phyloP scores from a whole-genome alignment of 2,113 vertebrate species.

The Brevimyrus niger region DNA sequence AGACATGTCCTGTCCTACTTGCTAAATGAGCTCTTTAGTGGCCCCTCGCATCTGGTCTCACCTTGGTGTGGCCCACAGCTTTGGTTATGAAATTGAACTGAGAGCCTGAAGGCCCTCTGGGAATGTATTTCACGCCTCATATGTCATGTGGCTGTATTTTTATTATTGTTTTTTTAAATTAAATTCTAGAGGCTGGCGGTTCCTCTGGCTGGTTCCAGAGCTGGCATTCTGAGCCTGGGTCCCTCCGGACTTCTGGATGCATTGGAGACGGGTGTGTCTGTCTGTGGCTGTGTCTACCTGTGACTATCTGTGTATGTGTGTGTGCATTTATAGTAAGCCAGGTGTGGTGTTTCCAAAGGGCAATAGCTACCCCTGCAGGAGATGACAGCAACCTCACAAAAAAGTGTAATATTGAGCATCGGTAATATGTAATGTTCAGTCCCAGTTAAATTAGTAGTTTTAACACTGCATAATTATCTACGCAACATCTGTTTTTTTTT shows the following conservation, averaged over 20 bases:
- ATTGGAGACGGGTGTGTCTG: constrained; percentile 65
- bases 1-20: neutral
- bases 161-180: constrained; percentile 1
- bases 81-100: neutral
- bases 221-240: constrained; percentile 38
- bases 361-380: constrained; percentile 20
- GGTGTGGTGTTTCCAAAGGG: neutral
- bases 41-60: no score
- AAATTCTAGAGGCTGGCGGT: constrained; percentile 51
- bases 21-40: neutral
- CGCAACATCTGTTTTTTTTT: neutral
- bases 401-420: neutral
- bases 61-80: neutral
- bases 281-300: no score
- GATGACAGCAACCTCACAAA: neutral
- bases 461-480: neutral
- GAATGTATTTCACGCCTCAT: neutral
- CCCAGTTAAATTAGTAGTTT: neutral
- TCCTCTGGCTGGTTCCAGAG: constrained; percentile 46
- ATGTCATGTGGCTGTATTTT: neutral
- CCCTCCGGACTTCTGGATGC: constrained; percentile 55
- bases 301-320: neutral
- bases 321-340: neutral
- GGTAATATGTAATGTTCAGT: neutral
- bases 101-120: neutral